Base-by-base conservation (phyloP, 2,797 vertebrate genomes). In the Holocentrus rufus region DNA sequence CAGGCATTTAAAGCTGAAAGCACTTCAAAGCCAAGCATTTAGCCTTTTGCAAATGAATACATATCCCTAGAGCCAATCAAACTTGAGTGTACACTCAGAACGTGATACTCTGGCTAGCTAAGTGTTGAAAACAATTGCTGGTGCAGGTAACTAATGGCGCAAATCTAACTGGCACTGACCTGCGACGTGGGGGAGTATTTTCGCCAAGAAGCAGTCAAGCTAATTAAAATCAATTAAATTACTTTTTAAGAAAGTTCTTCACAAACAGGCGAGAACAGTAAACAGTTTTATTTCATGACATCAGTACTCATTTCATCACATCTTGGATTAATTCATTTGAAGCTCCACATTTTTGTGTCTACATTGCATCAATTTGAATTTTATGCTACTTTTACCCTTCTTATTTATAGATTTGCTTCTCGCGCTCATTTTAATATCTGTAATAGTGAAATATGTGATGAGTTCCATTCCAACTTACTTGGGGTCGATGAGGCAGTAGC, bases 401-500 rank as follows among this genome's bases (percentile, higher is more conserved):
- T 7, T 6, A 2, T 10, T 2, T 50, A 8, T 56, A 6, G 1
- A n/a, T 50, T n/a, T 31, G 1, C 31, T 56, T 39, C 15, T 57
- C n/a, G 7, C n/a, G 27, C 31, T 68, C 11, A 25, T 2, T 50
- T 30, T 46, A 36, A 14, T 0, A 54, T 11, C 3, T 36, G 17
- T 49, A 42, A 62, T 67, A 56, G 14, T 25, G 62, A 13, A 42
- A 46, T 47, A 60, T 13, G 23, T 10, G 54, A 44, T 17, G n/a
- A 22, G 42, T 15, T 44, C 5, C 15, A 44, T 44, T 44, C n/a
- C 47, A 50, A 86, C 91, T 81, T 90, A 92, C 93, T 91, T 92
- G 65, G 93, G 92, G 82, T 94, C 93, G 80, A 91, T 91, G 85
- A 93, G 90, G 77, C 88, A 91, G 87, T 82, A 91, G 49, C 0